These are phyloP conservation scores for Drosophila sechellia DNA, from an alignment of 1,140 invertebrate genomes.

Conservation along the genomic window DNA sequence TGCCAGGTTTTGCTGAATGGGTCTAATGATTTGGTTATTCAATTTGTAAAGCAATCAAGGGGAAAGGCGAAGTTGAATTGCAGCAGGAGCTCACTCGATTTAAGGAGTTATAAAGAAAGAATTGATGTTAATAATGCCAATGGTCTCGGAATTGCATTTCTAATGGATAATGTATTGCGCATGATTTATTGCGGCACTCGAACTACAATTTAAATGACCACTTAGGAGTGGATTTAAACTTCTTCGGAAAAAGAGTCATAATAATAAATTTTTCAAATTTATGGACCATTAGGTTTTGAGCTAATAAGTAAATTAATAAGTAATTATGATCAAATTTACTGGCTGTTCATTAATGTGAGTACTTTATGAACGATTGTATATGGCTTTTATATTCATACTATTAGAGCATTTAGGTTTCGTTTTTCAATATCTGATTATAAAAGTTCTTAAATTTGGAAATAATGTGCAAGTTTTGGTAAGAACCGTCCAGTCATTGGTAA, in stretches of 20 bases:
- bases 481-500: slow-evolving; percentile 39
- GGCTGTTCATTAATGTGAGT: too few relatives aligned
- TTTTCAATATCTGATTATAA: background rate
- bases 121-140: background rate
- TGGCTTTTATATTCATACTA: background rate
- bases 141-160: background rate
- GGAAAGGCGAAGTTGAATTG: background rate
- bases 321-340: too few relatives aligned
- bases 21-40: slow-evolving; percentile 16
- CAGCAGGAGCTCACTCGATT: background rate
- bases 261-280: too few relatives aligned
- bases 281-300: too few relatives aligned
- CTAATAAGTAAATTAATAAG: too few relatives aligned
- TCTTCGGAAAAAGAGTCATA: too few relatives aligned
- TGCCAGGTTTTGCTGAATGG: slow-evolving; percentile 8
- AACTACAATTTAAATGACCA: background rate
- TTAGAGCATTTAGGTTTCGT: slow-evolving; percentile 15
- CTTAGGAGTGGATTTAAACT: too few relatives aligned
- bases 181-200: background rate
- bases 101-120: background rate
- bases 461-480: slow-evolving; percentile 21
- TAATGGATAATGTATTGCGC: background rate
- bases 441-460: slow-evolving; percentile 11
- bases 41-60: slow-evolving; percentile 11
- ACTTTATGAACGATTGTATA: too few relatives aligned